Conservation (phyloP, 2,888 invertebrate species). For the Galerucella nymphaeae region DNA sequence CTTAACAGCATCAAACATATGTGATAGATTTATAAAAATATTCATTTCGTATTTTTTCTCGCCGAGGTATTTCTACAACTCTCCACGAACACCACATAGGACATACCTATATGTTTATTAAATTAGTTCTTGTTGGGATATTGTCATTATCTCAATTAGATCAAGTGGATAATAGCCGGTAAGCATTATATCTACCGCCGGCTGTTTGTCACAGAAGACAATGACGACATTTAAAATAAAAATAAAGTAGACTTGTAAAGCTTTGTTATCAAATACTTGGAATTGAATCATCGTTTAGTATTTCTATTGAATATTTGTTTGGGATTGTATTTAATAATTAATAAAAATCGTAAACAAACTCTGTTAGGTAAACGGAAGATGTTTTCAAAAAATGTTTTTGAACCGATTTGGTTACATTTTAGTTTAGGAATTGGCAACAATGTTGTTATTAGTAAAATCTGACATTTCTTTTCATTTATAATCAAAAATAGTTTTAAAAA, state of each 20-base stretch:
- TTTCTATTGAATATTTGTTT: neutral
- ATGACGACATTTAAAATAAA: constrained; percentile 39
- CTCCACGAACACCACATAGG: constrained; percentile 6
- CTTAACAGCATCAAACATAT: no score
- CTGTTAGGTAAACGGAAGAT: neutral
- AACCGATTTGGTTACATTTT: no score
- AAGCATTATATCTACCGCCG: constrained; percentile 43
- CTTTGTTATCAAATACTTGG: constrained; percentile 24
- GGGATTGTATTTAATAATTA: neutral
- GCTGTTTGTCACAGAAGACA: constrained; percentile 47
- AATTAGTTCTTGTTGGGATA: constrained; percentile 52
- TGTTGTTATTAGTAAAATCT: no score
- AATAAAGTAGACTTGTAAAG: constrained; percentile 28
- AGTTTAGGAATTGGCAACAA: no score
- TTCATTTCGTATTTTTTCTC: neutral
- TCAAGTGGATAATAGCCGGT: constrained; percentile 54
- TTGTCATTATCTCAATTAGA: constrained; percentile 51
- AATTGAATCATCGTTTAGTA: constrained; percentile 11
- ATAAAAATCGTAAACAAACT: neutral
- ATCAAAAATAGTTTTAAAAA: no score
- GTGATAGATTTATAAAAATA: neutral
- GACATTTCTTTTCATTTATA: no score
- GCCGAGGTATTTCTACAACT: neutral
- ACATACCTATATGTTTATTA: constrained; percentile 41
- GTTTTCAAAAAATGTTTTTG: neutral